A percentile compares a stretch with the other conserved stretches of the same genome.
Evolutionary conservation across 2,888 invertebrate genomes (phyloP).

Genomic region (Athalia circularis): DNA sequence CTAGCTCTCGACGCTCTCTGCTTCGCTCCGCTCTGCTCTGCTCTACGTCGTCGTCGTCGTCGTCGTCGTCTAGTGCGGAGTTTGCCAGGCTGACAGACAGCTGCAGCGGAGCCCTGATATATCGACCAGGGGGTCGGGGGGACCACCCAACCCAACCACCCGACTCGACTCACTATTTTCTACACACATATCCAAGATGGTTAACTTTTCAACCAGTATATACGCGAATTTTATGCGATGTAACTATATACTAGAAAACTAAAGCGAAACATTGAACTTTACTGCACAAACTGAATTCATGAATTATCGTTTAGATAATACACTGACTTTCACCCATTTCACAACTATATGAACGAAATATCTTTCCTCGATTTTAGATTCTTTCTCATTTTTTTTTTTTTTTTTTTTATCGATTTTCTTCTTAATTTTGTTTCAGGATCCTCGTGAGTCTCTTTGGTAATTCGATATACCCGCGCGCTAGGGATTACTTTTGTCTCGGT

Average conservation of each 20-base stretch:
- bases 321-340: no score
- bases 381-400: no score
- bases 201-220: constrained; percentile 41
- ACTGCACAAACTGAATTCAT: no score
- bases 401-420: no score
- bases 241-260: background rate
- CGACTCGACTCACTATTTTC: constrained; percentile 62
- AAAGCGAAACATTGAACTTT: no score
- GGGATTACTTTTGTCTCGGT: no score
- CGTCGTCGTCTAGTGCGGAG: constrained; percentile 69
- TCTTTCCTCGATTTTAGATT: no score
- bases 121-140: constrained; percentile 71
- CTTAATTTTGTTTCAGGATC: no score
- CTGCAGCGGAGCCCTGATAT: constrained; percentile 73
- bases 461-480: no score
- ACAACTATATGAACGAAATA: no score
- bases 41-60: constrained; percentile 34
- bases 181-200: constrained; percentile 44
- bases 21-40: constrained; percentile 26
- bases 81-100: constrained; percentile 72
- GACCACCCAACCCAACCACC: constrained; percentile 59
- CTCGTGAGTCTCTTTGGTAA: no score
- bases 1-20: constrained; percentile 36
- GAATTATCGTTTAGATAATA: no score
- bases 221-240: background rate